Evolutionary conservation across 2,113 vertebrate genomes (phyloP).

Genomic region (Brienomyrus brachyistius): DNA sequence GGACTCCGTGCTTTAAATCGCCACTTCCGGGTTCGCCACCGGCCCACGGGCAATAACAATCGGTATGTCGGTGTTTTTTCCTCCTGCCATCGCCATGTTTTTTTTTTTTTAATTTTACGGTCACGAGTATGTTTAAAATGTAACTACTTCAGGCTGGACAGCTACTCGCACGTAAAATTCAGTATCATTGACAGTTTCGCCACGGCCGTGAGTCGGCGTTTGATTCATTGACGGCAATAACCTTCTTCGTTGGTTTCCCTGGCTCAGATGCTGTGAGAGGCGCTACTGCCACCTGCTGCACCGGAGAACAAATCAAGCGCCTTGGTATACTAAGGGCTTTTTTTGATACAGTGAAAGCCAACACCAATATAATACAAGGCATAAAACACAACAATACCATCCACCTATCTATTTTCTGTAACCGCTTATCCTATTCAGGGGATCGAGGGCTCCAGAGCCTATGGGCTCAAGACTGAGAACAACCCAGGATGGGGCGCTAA

Average conservation of each 20-base stretch:
- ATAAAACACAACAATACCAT: neutral
- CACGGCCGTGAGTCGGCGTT: neutral
- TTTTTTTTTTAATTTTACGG: neutral
- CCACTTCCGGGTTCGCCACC: neutral
- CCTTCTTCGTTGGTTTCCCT: neutral
- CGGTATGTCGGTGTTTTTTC: neutral
- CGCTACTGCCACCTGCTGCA: conserved; percentile 4
- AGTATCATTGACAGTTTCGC: neutral
- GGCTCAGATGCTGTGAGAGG: neutral
- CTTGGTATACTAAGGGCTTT: neutral
- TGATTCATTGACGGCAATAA: neutral
- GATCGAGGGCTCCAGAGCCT: neutral
- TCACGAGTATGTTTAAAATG: neutral
- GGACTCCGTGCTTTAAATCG: neutral
- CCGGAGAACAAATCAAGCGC: neutral
- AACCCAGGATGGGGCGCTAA: neutral
- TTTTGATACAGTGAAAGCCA: neutral
- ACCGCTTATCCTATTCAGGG: neutral
- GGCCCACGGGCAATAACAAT: neutral
- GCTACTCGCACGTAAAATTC: neutral
- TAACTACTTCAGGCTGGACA: neutral
- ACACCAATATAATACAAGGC: neutral
- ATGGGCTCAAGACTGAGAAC: neutral
- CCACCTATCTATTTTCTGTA: neutral
- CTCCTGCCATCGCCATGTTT: neutral